Percentiles rank a stretch among this genome's conserved stretches.
phyloP scores from a whole-genome alignment of 2,797 vertebrate genomes.

The Phoxinus dragarum region DNA sequence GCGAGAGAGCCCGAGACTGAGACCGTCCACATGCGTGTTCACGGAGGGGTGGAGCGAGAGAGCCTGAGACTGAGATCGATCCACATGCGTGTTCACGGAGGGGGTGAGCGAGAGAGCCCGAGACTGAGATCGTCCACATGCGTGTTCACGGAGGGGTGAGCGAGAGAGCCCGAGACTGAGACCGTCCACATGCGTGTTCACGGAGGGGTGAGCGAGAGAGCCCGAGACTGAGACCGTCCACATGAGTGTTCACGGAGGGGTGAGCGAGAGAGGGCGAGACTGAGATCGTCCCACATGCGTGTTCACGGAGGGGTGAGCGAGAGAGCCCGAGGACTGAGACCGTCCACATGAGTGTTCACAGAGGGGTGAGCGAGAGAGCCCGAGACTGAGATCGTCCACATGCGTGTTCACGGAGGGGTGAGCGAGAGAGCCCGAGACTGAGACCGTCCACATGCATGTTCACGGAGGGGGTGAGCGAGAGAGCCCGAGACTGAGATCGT shows the following conservation, averaged over 20 bases:
- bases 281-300: not conserved
- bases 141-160: not conserved
- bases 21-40: not conserved
- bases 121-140: not conserved
- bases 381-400: not conserved
- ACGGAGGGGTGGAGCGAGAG: too few relatives aligned
- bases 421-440: not conserved
- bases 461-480: fast-evolving
- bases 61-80: not conserved
- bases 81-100: not conserved
- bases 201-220: too few relatives aligned
- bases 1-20: not conserved
- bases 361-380: not conserved
- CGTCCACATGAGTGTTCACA: not conserved
- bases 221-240: not conserved
- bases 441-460: not conserved
- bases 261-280: too few relatives aligned
- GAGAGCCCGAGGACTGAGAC: not conserved
- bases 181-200: not conserved
- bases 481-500: not conserved
- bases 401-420: not conserved
- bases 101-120: not conserved
- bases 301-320: fast-evolving
- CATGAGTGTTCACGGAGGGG: not conserved
- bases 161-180: not conserved